Conservation (phyloP, 1,140 invertebrate species). For the Bombus fervidus region DNA sequence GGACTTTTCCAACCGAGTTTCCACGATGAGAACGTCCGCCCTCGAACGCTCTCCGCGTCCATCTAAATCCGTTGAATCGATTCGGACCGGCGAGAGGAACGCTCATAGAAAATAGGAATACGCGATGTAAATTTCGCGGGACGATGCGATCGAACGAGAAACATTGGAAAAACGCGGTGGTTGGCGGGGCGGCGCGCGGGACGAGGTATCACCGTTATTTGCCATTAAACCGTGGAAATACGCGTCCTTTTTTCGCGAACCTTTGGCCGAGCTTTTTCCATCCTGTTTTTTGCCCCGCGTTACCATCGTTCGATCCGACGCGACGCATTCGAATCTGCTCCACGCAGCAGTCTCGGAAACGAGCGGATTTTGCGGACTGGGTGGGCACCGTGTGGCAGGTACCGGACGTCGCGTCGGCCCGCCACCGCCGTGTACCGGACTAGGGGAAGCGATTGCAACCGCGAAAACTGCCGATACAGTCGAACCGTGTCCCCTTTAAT, state of each 20-base stretch:
- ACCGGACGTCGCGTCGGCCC: background rate
- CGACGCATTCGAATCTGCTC: background rate
- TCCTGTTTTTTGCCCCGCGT: background rate
- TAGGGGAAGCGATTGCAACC: conserved; percentile 19
- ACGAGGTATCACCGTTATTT: background rate
- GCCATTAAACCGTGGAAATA: background rate
- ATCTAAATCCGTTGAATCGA: background rate
- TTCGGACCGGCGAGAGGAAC: background rate
- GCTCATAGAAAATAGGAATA: background rate
- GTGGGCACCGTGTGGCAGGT: background rate
- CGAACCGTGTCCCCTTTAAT: conserved; percentile 58
- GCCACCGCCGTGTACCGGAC: background rate
- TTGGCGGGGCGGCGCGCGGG: background rate
- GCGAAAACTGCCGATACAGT: conserved; percentile 57
- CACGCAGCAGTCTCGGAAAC: background rate
- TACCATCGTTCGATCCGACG: background rate
- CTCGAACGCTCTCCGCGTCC: background rate
- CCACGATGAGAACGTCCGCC: too few relatives aligned
- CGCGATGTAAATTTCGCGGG: background rate
- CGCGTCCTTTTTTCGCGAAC: background rate
- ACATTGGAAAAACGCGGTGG: background rate
- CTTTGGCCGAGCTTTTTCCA: background rate
- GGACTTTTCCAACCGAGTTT: background rate
- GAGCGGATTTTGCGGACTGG: background rate
- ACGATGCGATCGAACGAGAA: background rate